These are phyloP conservation scores for Catocala nupta DNA, from an alignment of 2,888 invertebrate species.

Conservation along the genomic window DNA sequence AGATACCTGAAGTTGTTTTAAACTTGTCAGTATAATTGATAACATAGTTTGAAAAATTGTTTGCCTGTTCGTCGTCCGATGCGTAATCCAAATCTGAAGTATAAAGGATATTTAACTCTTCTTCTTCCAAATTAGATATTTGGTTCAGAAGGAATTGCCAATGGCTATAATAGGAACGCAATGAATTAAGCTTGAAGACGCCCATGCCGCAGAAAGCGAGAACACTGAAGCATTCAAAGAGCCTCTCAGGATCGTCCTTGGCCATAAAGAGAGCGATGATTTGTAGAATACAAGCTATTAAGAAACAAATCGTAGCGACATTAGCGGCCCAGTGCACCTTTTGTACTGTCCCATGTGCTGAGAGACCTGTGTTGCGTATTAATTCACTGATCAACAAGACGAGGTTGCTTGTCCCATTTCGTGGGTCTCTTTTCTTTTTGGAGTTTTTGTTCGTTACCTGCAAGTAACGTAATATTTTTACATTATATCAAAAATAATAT, in stretches of 20 bases:
- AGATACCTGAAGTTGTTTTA: conserved; percentile 49
- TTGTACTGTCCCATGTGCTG: conserved; percentile 32
- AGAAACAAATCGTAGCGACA: conserved; percentile 56
- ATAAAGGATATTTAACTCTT: conserved; percentile 44
- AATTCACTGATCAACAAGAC: conserved; percentile 32
- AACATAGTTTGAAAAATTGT: conserved; percentile 45
- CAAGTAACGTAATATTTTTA: neutral
- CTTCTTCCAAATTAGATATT: conserved; percentile 58
- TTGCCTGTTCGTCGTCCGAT: conserved; percentile 46
- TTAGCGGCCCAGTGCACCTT: conserved; percentile 54
- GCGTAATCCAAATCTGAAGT: conserved; percentile 52
- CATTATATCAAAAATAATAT: neutral
- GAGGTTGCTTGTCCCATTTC: conserved; percentile 9
- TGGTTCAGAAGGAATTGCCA: conserved; percentile 64
- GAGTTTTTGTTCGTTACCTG: neutral
- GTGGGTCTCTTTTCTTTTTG: neutral
- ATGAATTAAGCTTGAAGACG: conserved; percentile 64
- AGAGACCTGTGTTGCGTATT: conserved; percentile 57
- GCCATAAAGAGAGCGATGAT: conserved; percentile 57
- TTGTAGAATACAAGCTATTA: conserved; percentile 59
- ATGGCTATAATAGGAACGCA: conserved; percentile 48
- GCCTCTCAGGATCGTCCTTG: conserved; percentile 57
- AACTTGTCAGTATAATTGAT: conserved; percentile 61
- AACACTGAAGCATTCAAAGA: conserved; percentile 73
- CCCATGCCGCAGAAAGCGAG: conserved; percentile 73